A percentile compares a stretch with the other conserved stretches of the same genome.
phyloP scores from a whole-genome alignment of 2,797 vertebrate genomes.

The Sphaeramia orbicularis region DNA sequence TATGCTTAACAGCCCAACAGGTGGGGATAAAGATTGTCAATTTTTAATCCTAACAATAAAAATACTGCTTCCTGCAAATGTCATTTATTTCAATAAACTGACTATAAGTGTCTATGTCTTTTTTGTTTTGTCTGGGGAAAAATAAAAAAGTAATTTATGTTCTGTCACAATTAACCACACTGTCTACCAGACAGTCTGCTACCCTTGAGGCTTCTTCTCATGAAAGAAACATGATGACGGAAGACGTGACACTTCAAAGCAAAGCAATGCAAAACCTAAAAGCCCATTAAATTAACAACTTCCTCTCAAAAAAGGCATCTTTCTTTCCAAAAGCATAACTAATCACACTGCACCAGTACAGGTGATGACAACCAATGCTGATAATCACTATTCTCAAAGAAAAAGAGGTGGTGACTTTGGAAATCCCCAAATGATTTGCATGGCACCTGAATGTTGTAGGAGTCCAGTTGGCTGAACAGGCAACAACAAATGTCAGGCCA shows the following conservation, averaged over 20 bases:
- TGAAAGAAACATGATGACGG: conserved; percentile 3
- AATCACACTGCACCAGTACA: background rate
- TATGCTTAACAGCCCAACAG: conserved; percentile 13
- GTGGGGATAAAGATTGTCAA: background rate
- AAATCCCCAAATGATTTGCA: conserved; percentile 11
- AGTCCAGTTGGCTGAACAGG: background rate
- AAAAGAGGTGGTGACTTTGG: background rate
- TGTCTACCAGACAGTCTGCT: conserved; percentile 59
- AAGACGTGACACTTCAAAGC: conserved; percentile 19
- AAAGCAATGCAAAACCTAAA: background rate
- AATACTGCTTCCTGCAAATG: background rate
- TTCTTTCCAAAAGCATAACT: background rate
- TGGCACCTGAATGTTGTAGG: background rate
- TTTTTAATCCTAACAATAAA: conserved; percentile 2
- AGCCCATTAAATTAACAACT: background rate
- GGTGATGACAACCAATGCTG: background rate
- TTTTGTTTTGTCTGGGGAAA: background rate
- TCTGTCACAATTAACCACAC: conserved; percentile 13
- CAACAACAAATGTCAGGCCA: background rate
- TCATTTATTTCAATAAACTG: background rate
- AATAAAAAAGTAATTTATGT: conserved; percentile 15
- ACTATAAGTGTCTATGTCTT: background rate
- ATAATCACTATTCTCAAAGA: conserved; percentile 30
- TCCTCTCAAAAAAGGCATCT: background rate
- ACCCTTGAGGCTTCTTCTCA: conserved; percentile 35